Base-by-base conservation (phyloP, 2,113 vertebrate genomes). In the Mola mola region DNA sequence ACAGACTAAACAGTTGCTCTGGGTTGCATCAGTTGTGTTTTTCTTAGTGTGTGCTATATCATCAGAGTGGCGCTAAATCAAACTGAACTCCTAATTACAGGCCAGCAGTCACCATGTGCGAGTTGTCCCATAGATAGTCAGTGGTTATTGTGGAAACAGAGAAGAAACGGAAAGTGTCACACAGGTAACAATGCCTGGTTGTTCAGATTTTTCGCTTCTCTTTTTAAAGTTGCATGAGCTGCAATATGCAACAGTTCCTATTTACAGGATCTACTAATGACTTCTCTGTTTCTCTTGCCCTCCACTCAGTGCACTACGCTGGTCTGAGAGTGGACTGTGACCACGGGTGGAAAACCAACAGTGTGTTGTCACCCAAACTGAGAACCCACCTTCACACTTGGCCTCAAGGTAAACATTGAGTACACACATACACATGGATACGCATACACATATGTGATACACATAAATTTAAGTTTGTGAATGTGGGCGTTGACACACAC, bases 1-100 rank as follows among this genome's bases (percentile, higher is more conserved):
- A 66, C 74, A 78, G 75, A 85, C 84, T 85, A 82, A 83, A 83
- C 82, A 82, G 63, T 83, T 81, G 49, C 78, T 62, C 49, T n/a
- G 58, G 10, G 60, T 84, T 84, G 72, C 83, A 78, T 86, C 78
- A 79, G 77, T 75, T 51, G 52, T 82, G 57, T 76, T 74, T 81
- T 64, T 62, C 37, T 52, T 13, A 44, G 59, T 61, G 26, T 33
- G 58, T 1, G 15, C 65, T 56, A 9, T 79, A 70, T 83, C 75
- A 82, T 83, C 75, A 77, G 17, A 25, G 59, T 28, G 41, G 28
- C 49, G 46, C 34, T 73, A 62, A 85, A 85, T 85, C 78, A 59
- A 76, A 72, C 57, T 72, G 34, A 66, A 44, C 46, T 53, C 47
- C 40, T 75, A 76, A 85, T 85, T 87, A 85, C 41, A 82, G 75